Evolutionary conservation across 1,140 invertebrate species (phyloP), one percentile per base, ranked within the genome.

Genomic region (Drosophila navojoa): DNA sequence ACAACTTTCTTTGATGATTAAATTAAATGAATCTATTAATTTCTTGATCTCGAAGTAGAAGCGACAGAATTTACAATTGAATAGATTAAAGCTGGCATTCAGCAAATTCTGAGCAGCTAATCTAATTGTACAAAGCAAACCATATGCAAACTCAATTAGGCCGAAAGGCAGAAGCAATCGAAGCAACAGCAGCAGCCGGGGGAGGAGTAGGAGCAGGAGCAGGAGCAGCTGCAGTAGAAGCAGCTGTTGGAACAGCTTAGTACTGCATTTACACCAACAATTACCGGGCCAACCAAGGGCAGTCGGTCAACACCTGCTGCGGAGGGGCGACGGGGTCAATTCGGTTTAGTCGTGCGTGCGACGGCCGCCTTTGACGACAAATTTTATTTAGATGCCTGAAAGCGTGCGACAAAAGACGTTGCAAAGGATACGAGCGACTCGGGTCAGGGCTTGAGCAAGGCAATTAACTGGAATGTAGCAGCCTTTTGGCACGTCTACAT

Each of bases 61-160:
- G 19, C 40, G 25, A 64, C 32, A 32, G 60, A 57, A 16, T 27
- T 57, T 44, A 9, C 50, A 47, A 55, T 71, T 52, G 9, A 49
- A 11, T 19, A 29, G 25, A 10, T 35, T 38, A 16, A 44, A 60
- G 47, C 10, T 15, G 45, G 25, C 50, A 60, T 42, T 35, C 42
- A n/a, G 15, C 60, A 10, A 60, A n/a, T 35, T 66, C 27, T 29
- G 40, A 55, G 58, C 67, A 44, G 59, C 47, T 78, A 78, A 78
- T 78, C 69, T 78, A 78, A 78, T 78, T 78, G 76, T 55, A 63
- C 76, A 78, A 78, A 76, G 76, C 76, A 76, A 78, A 72, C 59
- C 76, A 54, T 63, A 78, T 76, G 68, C 73, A 78, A 78, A 76
- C 76, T 72, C 62, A 78, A 78, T 78, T 78, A 76, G 63, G 53